A percentile compares a stretch with the other conserved stretches of the same genome.
Evolutionary conservation across 2,888 invertebrate species (phyloP).

Genomic region (Melikaiella ostensackeni): DNA sequence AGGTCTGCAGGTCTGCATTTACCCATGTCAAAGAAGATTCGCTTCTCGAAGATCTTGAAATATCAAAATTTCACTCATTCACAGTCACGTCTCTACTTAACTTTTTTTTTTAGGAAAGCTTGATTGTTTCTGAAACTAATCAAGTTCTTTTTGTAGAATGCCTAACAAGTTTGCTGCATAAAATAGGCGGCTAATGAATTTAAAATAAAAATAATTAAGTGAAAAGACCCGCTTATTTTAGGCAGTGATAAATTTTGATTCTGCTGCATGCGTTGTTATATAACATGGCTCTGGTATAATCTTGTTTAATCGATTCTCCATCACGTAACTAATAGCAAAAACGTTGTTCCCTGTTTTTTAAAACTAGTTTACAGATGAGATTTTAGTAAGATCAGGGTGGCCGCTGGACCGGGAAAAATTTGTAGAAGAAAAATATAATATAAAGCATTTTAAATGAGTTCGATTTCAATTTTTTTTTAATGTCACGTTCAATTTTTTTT

Average conservation of each 20-base stretch:
- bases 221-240: conserved; percentile 60
- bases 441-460: too few species aligned
- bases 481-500: too few species aligned
- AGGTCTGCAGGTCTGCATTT: neutral
- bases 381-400: neutral
- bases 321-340: conserved; percentile 25
- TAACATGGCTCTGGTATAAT: conserved; percentile 57
- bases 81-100: neutral
- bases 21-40: neutral
- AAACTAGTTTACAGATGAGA: too few species aligned
- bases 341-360: neutral
- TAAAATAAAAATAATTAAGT: neutral
- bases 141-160: neutral
- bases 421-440: too few species aligned
- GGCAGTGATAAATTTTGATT: conserved; percentile 59
- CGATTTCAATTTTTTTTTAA: too few species aligned
- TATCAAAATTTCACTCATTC: neutral
- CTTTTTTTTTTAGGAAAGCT: neutral
- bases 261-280: conserved; percentile 63
- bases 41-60: neutral
- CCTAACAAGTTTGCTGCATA: neutral
- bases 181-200: neutral
- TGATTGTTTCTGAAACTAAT: neutral
- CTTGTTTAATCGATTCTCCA: conserved; percentile 31
- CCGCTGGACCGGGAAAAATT: too few species aligned